Evolutionary conservation across 1,140 invertebrate genomes (phyloP), one percentile per base, ranked within the genome.

Genomic region (Scaptomyza graminum): DNA sequence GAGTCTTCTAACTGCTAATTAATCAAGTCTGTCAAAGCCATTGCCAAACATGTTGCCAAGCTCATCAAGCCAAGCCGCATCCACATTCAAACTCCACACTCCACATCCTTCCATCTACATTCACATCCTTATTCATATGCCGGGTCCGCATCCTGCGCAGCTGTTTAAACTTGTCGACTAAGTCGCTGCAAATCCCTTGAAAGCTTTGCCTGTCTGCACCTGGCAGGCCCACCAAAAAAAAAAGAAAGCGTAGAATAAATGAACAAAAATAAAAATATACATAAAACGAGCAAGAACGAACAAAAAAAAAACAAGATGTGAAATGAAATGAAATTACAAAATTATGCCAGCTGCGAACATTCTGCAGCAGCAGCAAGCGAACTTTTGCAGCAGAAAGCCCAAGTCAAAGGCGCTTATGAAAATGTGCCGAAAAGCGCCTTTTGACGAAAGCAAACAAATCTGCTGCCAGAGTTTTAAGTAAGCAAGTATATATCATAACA

Each of bases 281-380:
- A 39, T 69, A 31, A 51, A 69, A 55, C 57, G 37, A 41, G 12
- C 5, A n/a, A 47, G 16, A 8, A 34, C 31, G 8, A 73, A 64
- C 56, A 60, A 49, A 41, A 44, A 54, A 51, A 79, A 59, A 75
- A 59, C 3, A 12, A 43, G 59, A 47, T 55, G 55, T 57, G 22
- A 71, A 71, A 71, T 65, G 46, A 71, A 71, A 85, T 74, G 65
- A 84, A 84, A 84, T 84, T 84, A 84, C 77, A 76, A 71, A 85
- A 84, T 87, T 87, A 84, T 84, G 80, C 81, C 80, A 84, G 80
- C 74, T 84, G 81, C 41, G 68, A 52, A 46, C 39, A 39, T 67
- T 56, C 28, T 57, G 54, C 54, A 22, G 18, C 0, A 22, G 18
- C 0, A 22, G 18, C 18, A 22, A 22, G 18, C 13, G 41, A 57